phyloP scores from a whole-genome alignment of 2,797 vertebrate genomes.

The Percopsis omiscomaycus region DNA sequence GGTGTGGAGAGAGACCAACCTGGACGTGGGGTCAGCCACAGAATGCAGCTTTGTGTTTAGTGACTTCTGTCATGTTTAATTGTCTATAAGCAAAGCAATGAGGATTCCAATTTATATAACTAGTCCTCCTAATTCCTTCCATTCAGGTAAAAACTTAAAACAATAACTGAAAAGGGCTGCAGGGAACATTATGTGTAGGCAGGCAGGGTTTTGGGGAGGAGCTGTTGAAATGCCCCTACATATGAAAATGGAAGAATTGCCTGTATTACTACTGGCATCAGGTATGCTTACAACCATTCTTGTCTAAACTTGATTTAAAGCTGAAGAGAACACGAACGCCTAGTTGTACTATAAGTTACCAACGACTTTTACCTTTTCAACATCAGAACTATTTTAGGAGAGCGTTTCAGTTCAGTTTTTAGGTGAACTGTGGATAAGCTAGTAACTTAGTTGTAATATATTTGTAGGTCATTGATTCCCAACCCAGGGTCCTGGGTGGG shows the following conservation, averaged over 20 bases:
- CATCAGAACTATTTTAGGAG: not conserved
- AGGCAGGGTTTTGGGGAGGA: not conserved
- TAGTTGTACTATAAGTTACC: not conserved
- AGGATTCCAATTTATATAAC: too few relatives aligned
- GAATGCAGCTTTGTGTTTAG: too few relatives aligned
- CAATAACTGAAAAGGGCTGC: not conserved
- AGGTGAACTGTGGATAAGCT: conserved; percentile 21
- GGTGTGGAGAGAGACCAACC: too few relatives aligned
- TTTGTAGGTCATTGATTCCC: conserved; percentile 42
- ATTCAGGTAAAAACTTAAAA: too few relatives aligned
- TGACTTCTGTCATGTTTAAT: too few relatives aligned
- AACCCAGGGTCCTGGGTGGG: conserved; percentile 15
- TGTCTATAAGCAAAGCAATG: too few relatives aligned
- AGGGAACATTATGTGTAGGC: not conserved
- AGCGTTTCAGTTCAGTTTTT: conserved; percentile 18
- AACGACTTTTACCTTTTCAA: too few relatives aligned
- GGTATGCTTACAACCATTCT: not conserved
- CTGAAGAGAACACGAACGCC: too few relatives aligned
- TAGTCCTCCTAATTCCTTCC: too few relatives aligned
- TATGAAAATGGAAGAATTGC: not conserved
- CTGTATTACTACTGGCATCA: not conserved
- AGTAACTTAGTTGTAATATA: conserved; percentile 28
- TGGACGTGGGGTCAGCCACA: too few relatives aligned
- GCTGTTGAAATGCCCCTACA: not conserved
- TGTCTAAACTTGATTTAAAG: too few relatives aligned